Evolutionary conservation across 2,797 vertebrate genomes (phyloP).

Genomic region (Melanotaenia maccullochi): DNA sequence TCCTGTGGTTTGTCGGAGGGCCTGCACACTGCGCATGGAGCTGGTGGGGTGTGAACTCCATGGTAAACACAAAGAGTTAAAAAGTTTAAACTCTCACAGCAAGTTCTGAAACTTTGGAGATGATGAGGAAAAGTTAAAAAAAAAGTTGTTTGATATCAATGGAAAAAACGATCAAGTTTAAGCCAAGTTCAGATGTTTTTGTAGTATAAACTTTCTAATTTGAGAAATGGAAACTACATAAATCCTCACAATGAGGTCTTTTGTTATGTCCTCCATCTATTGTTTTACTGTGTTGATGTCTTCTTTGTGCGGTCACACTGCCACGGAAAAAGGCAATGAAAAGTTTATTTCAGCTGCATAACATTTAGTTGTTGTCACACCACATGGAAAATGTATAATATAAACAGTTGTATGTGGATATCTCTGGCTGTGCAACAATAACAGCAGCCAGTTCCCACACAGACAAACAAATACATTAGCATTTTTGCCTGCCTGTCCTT

Average conservation of each 20-base stretch:
- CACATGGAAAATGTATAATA: conserved; percentile 1
- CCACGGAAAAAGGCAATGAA: conserved; percentile 1
- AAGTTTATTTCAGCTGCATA: conserved; percentile 21
- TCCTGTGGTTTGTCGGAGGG: conserved; percentile 86
- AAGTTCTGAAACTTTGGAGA: neutral
- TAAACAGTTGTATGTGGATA: conserved; percentile 8
- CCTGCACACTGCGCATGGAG: conserved; percentile 95
- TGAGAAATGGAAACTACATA: neutral
- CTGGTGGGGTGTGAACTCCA: conserved; percentile 95
- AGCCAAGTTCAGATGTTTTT: neutral
- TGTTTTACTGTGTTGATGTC: conserved; percentile 18
- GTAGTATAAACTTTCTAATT: conserved; percentile 1
- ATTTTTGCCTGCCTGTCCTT: neutral
- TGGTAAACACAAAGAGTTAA: conserved; percentile 82
- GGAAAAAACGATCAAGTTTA: neutral
- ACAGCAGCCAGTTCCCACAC: conserved; percentile 1
- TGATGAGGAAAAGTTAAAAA: neutral
- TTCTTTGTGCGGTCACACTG: conserved; percentile 24
- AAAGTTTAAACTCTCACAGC: neutral
- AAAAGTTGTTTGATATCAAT: neutral
- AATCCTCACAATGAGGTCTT: neutral
- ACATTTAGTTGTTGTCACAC: conserved; percentile 14
- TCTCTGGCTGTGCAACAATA: conserved; percentile 4
- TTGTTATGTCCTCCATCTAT: conserved; percentile 1
- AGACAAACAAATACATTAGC: neutral